These are phyloP conservation scores for Odobenus rosmarus DNA, from an alignment of 2,113 vertebrate species.

Conservation along the genomic window DNA sequence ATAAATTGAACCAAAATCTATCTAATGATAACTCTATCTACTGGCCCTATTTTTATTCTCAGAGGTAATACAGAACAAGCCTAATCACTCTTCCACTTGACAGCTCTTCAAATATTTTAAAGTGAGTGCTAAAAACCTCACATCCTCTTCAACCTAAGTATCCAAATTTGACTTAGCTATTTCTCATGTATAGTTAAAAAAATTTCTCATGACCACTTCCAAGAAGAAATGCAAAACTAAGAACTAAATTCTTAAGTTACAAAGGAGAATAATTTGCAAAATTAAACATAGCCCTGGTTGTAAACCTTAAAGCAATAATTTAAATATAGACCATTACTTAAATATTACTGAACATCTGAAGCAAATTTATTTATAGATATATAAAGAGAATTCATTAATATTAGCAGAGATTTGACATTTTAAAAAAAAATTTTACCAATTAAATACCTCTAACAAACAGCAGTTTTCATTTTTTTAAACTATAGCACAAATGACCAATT, in stretches of 20 bases:
- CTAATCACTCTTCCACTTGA: background rate
- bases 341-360: background rate
- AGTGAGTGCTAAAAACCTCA: background rate
- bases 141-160: slow-evolving; percentile 4
- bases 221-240: slow-evolving; percentile 35
- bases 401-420: slow-evolving; percentile 23
- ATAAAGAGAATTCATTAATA: background rate
- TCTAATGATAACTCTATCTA: background rate
- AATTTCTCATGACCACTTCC: background rate
- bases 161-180: background rate
- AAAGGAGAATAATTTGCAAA: slow-evolving; percentile 30
- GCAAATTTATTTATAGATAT: slow-evolving; percentile 34
- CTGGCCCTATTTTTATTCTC: background rate
- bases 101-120: slow-evolving; percentile 49
- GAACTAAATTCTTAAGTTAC: slow-evolving; percentile 34
- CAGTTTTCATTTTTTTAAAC: slow-evolving; percentile 19
- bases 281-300: background rate
- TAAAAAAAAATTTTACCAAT: slow-evolving; percentile 27
- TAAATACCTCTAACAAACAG: background rate
- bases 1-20: background rate
- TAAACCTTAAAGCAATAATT: slow-evolving; percentile 28
- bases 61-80: background rate
- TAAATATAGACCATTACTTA: slow-evolving; percentile 42
- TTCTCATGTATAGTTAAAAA: slow-evolving; percentile 2
- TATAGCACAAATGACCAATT: slow-evolving; percentile 17